Evolutionary conservation across 2,888 invertebrate genomes (phyloP).

Genomic region (Philereme transversata): DNA sequence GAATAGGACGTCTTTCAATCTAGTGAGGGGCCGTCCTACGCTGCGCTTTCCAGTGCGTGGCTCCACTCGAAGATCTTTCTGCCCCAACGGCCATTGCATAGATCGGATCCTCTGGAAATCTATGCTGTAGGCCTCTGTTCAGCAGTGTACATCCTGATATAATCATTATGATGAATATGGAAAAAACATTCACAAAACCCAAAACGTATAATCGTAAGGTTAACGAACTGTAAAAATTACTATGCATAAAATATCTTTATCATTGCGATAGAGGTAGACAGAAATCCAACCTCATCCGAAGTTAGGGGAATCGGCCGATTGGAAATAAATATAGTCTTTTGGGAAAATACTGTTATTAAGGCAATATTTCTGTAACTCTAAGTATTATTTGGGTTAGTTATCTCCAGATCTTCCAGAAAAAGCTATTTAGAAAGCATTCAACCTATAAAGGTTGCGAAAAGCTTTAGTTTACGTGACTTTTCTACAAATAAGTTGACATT

Average conservation of each 20-base stretch:
- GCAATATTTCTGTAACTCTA: conserved; percentile 25
- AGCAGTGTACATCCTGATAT: too few species aligned
- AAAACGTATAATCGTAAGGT: too few species aligned
- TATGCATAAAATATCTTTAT: neutral
- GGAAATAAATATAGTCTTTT: conserved; percentile 26
- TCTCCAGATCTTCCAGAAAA: conserved; percentile 7
- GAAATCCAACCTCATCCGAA: conserved; percentile 1
- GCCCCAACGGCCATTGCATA: too few species aligned
- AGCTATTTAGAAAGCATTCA: conserved; percentile 1
- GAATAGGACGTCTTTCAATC: too few species aligned
- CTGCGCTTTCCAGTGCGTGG: too few species aligned
- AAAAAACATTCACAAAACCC: too few species aligned
- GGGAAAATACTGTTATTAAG: conserved; percentile 26
- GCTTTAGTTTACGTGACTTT: neutral
- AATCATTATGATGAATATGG: too few species aligned
- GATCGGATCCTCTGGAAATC: too few species aligned
- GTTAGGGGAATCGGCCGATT: conserved; percentile 18
- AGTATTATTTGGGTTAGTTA: conserved; percentile 27
- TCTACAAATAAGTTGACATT: too few species aligned
- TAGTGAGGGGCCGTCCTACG: too few species aligned
- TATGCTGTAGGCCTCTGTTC: too few species aligned
- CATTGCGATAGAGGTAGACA: neutral
- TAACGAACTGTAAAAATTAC: neutral
- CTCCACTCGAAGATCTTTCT: too few species aligned
- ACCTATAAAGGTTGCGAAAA: neutral